Evolutionary conservation across 2,888 invertebrate species (phyloP).

Genomic region (Tenthredo distinguenda): DNA sequence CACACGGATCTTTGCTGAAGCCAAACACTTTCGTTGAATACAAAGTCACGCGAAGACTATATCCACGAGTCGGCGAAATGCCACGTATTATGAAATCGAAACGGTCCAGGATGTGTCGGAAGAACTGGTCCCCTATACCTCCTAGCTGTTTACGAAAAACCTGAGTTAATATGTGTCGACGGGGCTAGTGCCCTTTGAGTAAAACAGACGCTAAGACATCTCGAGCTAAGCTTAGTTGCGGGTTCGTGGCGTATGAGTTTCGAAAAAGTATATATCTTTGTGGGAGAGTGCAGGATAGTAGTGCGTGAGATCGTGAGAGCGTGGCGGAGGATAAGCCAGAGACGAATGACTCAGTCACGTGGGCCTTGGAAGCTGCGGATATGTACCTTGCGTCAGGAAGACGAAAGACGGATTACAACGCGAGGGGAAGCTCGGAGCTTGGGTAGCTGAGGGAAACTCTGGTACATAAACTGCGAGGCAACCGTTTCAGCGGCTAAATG

Average conservation of each 20-base stretch:
- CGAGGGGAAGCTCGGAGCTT: slow-evolving; percentile 1
- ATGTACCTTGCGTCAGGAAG: slow-evolving; percentile 47
- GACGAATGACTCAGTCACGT: slow-evolving; percentile 71
- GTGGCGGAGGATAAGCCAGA: slow-evolving; percentile 69
- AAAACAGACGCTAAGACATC: slow-evolving; percentile 27
- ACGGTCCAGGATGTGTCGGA: background rate
- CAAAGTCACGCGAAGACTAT: background rate
- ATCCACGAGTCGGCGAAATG: background rate
- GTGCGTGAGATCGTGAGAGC: slow-evolving; percentile 53
- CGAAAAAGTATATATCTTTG: slow-evolving; percentile 28
- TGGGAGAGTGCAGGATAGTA: slow-evolving; percentile 16
- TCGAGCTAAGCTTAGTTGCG: slow-evolving; percentile 6
- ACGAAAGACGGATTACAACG: slow-evolving; percentile 47
- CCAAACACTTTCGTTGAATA: background rate
- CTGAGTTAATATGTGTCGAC: slow-evolving; percentile 43
- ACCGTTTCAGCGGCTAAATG: slow-evolving; percentile 33
- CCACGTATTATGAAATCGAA: background rate
- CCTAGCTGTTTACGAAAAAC: slow-evolving; percentile 13
- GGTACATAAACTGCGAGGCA: slow-evolving; percentile 47
- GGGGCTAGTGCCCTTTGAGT: slow-evolving; percentile 16
- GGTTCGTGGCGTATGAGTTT: slow-evolving; percentile 6
- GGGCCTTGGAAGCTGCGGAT: slow-evolving; percentile 41
- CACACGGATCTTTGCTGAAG: background rate
- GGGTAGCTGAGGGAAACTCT: slow-evolving; percentile 26
- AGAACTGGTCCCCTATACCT: background rate